Percentiles rank a stretch among this genome's conserved stretches.
phyloP scores from a whole-genome alignment of 2,797 vertebrate species.

The Pseudomugil tenellus region DNA sequence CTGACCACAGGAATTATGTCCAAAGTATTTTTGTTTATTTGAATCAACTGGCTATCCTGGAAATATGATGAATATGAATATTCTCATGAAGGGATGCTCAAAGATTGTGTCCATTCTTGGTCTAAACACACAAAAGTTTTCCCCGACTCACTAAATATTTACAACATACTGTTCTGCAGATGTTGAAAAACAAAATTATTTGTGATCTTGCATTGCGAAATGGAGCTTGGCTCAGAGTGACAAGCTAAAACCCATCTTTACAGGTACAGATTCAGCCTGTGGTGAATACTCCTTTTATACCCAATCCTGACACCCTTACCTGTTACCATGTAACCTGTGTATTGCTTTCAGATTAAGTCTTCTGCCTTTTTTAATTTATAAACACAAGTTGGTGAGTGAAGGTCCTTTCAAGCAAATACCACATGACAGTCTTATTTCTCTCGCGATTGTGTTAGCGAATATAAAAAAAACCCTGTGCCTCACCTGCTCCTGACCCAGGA shows the following conservation, averaged over 20 bases:
- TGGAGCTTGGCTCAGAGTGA: not conserved
- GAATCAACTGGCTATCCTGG: not conserved
- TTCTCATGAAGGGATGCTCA: too few relatives aligned
- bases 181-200: not conserved
- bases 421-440: not conserved
- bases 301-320: not conserved
- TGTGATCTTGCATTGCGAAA: not conserved
- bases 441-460: not conserved
- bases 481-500: constrained; percentile 90
- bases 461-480: not conserved
- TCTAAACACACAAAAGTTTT: too few relatives aligned
- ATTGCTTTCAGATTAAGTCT: too few relatives aligned
- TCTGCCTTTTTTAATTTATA: not conserved
- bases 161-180: too few relatives aligned
- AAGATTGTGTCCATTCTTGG: too few relatives aligned
- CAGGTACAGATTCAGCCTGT: not conserved
- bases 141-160: too few relatives aligned
- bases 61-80: too few relatives aligned
- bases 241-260: not conserved
- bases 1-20: not conserved
- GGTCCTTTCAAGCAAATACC: too few relatives aligned
- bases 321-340: too few relatives aligned
- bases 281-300: not conserved
- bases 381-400: not conserved
- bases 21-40: not conserved